Percentiles rank a stretch among this genome's conserved stretches.
Evolutionary conservation across 2,113 vertebrate genomes (phyloP).

Genomic region (Eolophus roseicapilla): DNA sequence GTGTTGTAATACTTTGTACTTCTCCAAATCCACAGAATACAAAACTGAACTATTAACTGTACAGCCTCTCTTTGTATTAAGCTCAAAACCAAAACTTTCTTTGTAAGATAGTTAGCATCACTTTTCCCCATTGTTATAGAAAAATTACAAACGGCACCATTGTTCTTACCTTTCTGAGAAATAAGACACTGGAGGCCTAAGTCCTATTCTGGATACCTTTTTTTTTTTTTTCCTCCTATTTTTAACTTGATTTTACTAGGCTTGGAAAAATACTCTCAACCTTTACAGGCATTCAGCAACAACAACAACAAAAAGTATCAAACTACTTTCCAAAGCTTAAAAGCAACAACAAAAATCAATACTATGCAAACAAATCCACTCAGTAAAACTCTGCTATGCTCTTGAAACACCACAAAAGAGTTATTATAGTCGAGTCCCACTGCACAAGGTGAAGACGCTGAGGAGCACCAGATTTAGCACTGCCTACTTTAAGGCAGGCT

Average conservation of each 20-base stretch:
- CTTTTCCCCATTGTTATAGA: not conserved
- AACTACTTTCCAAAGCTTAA: not conserved
- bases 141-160: not conserved
- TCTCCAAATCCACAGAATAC: not conserved
- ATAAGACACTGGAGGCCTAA: not conserved
- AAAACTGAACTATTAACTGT: not conserved
- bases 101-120: not conserved
- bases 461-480: not conserved
- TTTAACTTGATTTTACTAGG: not conserved
- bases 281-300: not conserved
- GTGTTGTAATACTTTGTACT: not conserved
- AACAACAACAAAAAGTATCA: not conserved
- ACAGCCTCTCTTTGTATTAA: not conserved
- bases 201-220: not conserved
- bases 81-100: not conserved
- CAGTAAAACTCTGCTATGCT: not conserved
- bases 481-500: not conserved
- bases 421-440: rapidly evolving
- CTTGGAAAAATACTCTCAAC: not conserved
- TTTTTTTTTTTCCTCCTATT: not conserved
- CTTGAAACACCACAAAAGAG: not conserved
- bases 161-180: not conserved
- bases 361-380: not conserved
- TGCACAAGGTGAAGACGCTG: not conserved
- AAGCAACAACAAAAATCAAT: not conserved